A percentile compares a stretch with the other conserved stretches of the same genome.
Conservation (phyloP, 2,797 vertebrate species). For the Pangasius sanitwongsei region DNA sequence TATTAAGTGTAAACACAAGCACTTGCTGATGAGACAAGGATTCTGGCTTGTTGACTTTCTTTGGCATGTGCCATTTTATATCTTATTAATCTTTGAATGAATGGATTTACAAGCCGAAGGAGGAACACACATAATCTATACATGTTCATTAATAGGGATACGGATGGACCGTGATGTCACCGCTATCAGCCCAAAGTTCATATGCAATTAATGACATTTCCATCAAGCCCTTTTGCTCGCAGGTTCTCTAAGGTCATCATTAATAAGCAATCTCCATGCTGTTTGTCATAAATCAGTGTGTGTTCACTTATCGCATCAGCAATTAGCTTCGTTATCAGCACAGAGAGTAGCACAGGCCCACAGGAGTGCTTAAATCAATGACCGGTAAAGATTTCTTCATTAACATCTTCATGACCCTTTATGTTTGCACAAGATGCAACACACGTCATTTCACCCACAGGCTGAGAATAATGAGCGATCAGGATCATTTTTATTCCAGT, state of each 20-base stretch:
- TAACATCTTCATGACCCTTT: constrained; percentile 60
- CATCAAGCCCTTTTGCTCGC: not conserved
- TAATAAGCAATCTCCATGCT: constrained; percentile 60
- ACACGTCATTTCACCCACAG: constrained; percentile 21
- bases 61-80: not conserved
- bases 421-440: constrained; percentile 49
- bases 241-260: constrained; percentile 57
- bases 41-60: constrained; percentile 13
- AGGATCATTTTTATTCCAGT: not conserved
- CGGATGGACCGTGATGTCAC: not conserved
- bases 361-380: constrained; percentile 75
- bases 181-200: constrained; percentile 5
- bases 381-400: constrained; percentile 72
- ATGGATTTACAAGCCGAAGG: not conserved
- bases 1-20: constrained; percentile 35
- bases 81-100: not conserved
- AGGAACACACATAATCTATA: not conserved
- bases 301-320: constrained; percentile 72
- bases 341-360: constrained; percentile 59
- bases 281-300: constrained; percentile 71
- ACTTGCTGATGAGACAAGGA: constrained; percentile 5
- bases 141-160: not conserved
- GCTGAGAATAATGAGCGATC: not conserved
- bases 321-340: constrained; percentile 66
- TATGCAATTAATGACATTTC: constrained; percentile 22